These are phyloP conservation scores for Agrotis ipsilon DNA, from an alignment of 2,888 invertebrate genomes.

Conservation along the genomic window DNA sequence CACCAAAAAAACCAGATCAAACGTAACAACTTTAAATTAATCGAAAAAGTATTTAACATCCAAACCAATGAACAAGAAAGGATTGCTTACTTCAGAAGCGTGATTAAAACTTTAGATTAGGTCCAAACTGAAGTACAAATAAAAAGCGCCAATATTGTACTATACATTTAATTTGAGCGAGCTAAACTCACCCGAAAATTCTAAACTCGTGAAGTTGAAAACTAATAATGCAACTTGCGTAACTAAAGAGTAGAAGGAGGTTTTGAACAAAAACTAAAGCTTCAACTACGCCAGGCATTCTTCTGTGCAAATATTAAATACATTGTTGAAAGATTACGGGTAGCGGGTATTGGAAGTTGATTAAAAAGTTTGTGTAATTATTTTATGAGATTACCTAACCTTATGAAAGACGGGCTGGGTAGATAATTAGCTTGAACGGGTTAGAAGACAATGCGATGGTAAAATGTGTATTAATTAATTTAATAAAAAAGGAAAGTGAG, in stretches of 20 bases:
- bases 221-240: conserved; percentile 88
- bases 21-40: conserved; percentile 56
- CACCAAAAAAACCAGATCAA: conserved; percentile 22
- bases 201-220: conserved; percentile 83
- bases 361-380: conserved; percentile 32
- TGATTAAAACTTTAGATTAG: conserved; percentile 75
- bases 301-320: conserved; percentile 64
- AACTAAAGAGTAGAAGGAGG: conserved; percentile 74
- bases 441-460: neutral
- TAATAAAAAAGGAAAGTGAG: neutral
- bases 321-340: conserved; percentile 52
- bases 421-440: neutral
- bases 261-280: conserved; percentile 78
- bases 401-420: neutral
- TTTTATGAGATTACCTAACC: conserved; percentile 2
- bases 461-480: too few species aligned
- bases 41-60: conserved; percentile 55
- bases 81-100: conserved; percentile 61
- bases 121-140: conserved; percentile 65
- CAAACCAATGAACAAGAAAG: conserved; percentile 64
- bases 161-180: conserved; percentile 77
- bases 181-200: conserved; percentile 78
- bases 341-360: conserved; percentile 42
- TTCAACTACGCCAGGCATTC: conserved; percentile 65
- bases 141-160: conserved; percentile 74